Conservation (phyloP, 2,888 invertebrate species). For the Magallana nippona region DNA sequence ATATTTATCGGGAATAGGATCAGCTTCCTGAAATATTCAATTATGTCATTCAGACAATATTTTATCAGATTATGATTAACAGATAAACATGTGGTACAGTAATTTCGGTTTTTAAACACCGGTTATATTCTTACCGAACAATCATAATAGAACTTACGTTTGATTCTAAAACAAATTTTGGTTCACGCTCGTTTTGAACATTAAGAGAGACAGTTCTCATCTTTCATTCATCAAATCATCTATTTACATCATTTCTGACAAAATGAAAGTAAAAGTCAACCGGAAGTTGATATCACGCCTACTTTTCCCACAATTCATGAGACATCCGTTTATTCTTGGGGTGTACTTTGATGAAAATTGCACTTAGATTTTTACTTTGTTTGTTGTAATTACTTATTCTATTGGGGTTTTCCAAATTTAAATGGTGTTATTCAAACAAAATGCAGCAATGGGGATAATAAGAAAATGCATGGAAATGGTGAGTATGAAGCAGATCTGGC, state of each 20-base stretch:
- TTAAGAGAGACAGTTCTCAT: slow-evolving; percentile 45
- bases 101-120: no score
- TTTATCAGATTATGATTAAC: no score
- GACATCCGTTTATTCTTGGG: slow-evolving; percentile 49
- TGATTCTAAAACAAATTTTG: slow-evolving; percentile 48
- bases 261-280: slow-evolving; percentile 42
- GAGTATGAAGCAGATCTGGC: background rate
- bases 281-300: slow-evolving; percentile 50
- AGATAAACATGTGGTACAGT: no score
- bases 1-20: slow-evolving; percentile 72
- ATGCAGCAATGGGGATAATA: background rate
- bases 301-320: slow-evolving; percentile 45
- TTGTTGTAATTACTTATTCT: background rate
- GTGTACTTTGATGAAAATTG: slow-evolving; percentile 20
- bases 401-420: background rate
- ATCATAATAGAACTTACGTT: slow-evolving; percentile 47
- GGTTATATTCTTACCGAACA: no score
- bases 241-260: background rate
- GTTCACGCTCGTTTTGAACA: slow-evolving; percentile 26
- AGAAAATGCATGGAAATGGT: background rate
- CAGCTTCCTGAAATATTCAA: slow-evolving; percentile 59
- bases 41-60: background rate
- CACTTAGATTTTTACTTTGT: background rate
- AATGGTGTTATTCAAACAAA: background rate
- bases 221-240: background rate